Percentiles rank a stretch among this genome's conserved stretches.
Conservation (phyloP, 2,113 vertebrate species). For the Cacatua alba region DNA sequence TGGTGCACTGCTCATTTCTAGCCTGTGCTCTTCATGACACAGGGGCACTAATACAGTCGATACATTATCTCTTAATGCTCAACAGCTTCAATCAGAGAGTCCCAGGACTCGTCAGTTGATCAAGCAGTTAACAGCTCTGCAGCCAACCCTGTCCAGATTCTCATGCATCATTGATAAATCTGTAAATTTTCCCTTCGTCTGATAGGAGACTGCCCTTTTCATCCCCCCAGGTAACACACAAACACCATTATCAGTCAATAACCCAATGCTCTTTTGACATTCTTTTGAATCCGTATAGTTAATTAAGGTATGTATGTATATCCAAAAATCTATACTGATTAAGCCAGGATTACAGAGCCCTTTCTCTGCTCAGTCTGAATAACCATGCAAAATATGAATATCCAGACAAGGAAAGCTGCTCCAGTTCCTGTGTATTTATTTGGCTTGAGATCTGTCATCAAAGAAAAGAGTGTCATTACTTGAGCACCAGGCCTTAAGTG, state of each 20-base stretch:
- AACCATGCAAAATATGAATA: slow-evolving; percentile 34
- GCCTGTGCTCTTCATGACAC: neutral
- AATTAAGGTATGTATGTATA: slow-evolving; percentile 50
- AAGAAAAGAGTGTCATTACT: slow-evolving; percentile 62
- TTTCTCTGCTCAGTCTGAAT: neutral
- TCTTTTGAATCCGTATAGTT: slow-evolving; percentile 54
- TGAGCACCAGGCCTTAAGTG: slow-evolving; percentile 57
- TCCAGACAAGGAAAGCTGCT: slow-evolving; percentile 46
- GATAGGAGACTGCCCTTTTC: neutral
- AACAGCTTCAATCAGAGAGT: neutral
- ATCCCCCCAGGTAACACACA: neutral
- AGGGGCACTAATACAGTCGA: neutral
- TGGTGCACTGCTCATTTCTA: neutral
- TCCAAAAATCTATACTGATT: slow-evolving; percentile 64
- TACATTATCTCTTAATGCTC: neutral
- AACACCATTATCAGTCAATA: neutral
- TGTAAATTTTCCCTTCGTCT: neutral
- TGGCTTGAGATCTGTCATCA: slow-evolving; percentile 45
- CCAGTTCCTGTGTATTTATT: slow-evolving; percentile 41
- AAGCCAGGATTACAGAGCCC: slow-evolving; percentile 31
- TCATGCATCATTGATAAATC: neutral
- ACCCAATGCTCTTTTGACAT: neutral
- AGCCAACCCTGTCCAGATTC: neutral
- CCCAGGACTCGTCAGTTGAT: neutral
- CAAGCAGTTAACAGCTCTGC: neutral